These are phyloP conservation scores for Carcinoscorpius rotundicauda DNA, from an alignment of 1,140 invertebrate genomes.

Conservation along the genomic window DNA sequence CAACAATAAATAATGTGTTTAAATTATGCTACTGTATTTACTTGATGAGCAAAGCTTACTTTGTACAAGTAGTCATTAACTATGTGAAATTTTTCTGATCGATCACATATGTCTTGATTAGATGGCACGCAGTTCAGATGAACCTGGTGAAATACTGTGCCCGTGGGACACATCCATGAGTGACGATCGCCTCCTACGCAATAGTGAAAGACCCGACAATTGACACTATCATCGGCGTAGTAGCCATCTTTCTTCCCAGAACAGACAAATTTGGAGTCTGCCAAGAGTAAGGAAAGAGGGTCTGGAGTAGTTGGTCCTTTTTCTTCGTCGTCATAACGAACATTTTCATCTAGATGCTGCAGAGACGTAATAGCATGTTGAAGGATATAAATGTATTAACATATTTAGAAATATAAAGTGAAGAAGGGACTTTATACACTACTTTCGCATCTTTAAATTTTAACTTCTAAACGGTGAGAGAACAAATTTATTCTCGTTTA, in stretches of 20 bases:
- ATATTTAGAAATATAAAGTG: too few relatives aligned
- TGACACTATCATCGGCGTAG: constrained; percentile 76
- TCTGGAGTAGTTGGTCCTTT: constrained; percentile 74
- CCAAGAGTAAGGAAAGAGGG: constrained; percentile 58
- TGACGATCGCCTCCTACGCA: constrained; percentile 80
- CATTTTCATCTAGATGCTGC: too few relatives aligned
- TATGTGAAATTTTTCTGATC: constrained; percentile 78
- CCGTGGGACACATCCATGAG: constrained; percentile 85
- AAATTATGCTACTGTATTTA: too few relatives aligned
- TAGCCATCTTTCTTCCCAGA: constrained; percentile 68
- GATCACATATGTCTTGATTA: constrained; percentile 75
- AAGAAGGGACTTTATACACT: too few relatives aligned
- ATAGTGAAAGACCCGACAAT: constrained; percentile 88
- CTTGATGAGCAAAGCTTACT: constrained; percentile 45
- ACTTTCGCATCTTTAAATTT: too few relatives aligned
- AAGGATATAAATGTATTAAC: too few relatives aligned
- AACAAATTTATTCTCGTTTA: too few relatives aligned
- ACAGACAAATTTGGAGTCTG: constrained; percentile 72
- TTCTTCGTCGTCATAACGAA: constrained; percentile 35
- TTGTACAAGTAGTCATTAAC: constrained; percentile 88
- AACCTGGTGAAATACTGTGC: constrained; percentile 80
- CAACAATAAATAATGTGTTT: too few relatives aligned
- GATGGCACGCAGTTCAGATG: constrained; percentile 87
- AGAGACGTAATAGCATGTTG: too few relatives aligned
- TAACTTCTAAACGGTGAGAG: too few relatives aligned